Percentiles rank a stretch among this genome's conserved stretches.
phyloP scores from a whole-genome alignment of 2,113 vertebrate species.

The Aegithalos caudatus region DNA sequence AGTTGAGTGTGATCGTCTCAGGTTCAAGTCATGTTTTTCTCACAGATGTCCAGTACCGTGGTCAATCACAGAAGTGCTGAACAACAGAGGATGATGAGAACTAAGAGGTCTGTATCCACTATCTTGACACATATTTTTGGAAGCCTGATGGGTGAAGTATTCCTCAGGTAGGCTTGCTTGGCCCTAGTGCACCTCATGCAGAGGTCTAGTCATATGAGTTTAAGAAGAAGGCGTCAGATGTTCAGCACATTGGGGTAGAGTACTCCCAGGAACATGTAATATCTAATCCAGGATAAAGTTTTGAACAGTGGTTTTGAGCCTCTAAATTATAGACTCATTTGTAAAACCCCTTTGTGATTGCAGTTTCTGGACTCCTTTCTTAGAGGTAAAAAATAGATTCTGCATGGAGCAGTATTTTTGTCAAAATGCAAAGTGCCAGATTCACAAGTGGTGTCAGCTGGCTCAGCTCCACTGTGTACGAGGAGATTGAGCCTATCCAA shows the following conservation, averaged over 20 bases:
- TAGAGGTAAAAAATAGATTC: background rate
- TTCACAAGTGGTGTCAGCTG: background rate
- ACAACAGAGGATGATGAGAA: background rate
- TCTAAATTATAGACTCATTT: background rate
- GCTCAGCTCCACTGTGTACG: background rate
- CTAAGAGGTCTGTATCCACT: background rate
- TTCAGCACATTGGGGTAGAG: background rate
- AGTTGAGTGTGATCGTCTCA: background rate
- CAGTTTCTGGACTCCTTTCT: background rate
- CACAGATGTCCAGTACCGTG: background rate
- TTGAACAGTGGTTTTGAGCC: background rate
- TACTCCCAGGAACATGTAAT: background rate
- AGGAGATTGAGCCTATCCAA: background rate
- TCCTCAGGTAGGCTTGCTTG: background rate
- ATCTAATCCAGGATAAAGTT: background rate
- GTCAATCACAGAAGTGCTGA: background rate
- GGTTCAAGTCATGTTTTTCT: background rate
- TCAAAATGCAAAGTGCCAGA: background rate
- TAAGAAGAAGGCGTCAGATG: background rate
- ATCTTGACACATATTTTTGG: background rate
- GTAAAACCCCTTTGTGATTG: background rate
- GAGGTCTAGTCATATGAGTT: rapidly evolving
- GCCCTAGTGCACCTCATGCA: background rate
- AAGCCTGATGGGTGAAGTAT: background rate
- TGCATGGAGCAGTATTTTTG: background rate